Evolutionary conservation across 2,113 vertebrate species (phyloP).

Genomic region (Dasyprocta punctata): DNA sequence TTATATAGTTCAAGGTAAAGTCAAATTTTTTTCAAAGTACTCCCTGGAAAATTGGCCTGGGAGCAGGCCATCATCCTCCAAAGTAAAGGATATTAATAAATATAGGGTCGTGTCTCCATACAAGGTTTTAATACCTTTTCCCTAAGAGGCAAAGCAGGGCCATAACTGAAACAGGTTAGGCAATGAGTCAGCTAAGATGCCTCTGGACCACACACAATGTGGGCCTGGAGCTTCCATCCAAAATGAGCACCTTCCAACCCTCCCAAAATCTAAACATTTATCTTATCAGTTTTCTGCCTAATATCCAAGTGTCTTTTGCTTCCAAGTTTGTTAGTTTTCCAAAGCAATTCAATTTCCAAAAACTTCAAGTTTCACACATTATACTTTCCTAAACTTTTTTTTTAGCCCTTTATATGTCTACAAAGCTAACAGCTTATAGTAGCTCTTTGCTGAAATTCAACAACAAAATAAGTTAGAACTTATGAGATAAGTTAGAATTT

Average conservation of each 20-base stretch:
- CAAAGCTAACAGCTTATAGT: background rate
- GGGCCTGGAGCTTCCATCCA: background rate
- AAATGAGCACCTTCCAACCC: slow-evolving; percentile 60
- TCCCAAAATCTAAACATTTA: slow-evolving; percentile 74
- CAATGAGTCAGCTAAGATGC: background rate
- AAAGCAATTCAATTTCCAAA: slow-evolving; percentile 58
- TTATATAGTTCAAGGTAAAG: slow-evolving; percentile 34
- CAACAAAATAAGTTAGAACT: slow-evolving; percentile 36
- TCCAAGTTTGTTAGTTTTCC: slow-evolving; percentile 63
- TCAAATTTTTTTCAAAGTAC: slow-evolving; percentile 11
- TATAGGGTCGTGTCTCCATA: background rate
- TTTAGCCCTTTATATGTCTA: slow-evolving; percentile 26
- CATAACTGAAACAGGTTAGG: slow-evolving; percentile 9
- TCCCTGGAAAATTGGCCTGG: background rate
- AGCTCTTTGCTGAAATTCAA: slow-evolving; percentile 41
- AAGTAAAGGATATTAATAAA: slow-evolving; percentile 55
- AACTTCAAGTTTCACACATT: slow-evolving; percentile 40
- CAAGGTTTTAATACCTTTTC: slow-evolving; percentile 25
- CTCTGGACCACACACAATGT: slow-evolving; percentile 69
- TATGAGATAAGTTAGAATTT: too few species aligned
- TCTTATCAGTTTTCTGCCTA: slow-evolving; percentile 75
- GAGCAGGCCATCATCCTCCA: background rate
- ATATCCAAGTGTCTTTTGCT: slow-evolving; percentile 65
- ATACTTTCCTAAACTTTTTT: slow-evolving; percentile 36
- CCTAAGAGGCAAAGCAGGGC: slow-evolving; percentile 44